Evolutionary conservation across 2,797 vertebrate genomes (phyloP).

Genomic region (Euthynnus affinis): DNA sequence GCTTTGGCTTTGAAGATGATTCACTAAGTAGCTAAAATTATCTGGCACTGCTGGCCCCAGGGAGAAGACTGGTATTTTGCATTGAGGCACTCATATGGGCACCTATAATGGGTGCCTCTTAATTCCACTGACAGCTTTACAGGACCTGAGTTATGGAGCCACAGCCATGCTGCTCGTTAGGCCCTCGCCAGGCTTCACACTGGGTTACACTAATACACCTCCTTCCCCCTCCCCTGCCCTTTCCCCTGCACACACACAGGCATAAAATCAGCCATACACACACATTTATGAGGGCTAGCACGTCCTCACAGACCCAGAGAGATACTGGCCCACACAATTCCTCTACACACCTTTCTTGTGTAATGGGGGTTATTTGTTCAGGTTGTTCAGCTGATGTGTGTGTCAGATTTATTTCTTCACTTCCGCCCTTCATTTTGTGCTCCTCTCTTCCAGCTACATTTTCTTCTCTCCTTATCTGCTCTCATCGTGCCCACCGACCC

Average conservation of each 20-base stretch:
- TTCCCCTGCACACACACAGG: constrained; percentile 40
- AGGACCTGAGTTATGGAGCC: constrained; percentile 84
- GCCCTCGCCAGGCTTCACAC: constrained; percentile 71
- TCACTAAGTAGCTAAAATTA: constrained; percentile 87
- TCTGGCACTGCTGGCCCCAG: constrained; percentile 71
- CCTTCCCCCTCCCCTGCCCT: constrained; percentile 37
- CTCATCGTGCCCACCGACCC: constrained; percentile 46
- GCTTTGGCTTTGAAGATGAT: constrained; percentile 80
- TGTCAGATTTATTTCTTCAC: constrained; percentile 65
- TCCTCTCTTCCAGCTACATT: constrained; percentile 44
- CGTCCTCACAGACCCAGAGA: constrained; percentile 39
- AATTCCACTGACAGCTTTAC: constrained; percentile 87
- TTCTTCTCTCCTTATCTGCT: constrained; percentile 43
- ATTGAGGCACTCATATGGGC: constrained; percentile 81
- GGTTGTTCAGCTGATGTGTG: constrained; percentile 53
- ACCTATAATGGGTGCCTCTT: constrained; percentile 87
- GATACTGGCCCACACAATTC: constrained; percentile 53
- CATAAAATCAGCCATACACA: constrained; percentile 53
- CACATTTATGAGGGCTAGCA: constrained; percentile 35
- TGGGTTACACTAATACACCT: constrained; percentile 77
- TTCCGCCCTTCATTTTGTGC: constrained; percentile 48
- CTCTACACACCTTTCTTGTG: constrained; percentile 41
- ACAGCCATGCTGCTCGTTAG: constrained; percentile 78
- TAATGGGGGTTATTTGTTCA: constrained; percentile 72
- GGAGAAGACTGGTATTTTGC: constrained; percentile 80